Conservation (phyloP, 92 coral and sea anemone genomes). For the Siderastrea radians region DNA sequence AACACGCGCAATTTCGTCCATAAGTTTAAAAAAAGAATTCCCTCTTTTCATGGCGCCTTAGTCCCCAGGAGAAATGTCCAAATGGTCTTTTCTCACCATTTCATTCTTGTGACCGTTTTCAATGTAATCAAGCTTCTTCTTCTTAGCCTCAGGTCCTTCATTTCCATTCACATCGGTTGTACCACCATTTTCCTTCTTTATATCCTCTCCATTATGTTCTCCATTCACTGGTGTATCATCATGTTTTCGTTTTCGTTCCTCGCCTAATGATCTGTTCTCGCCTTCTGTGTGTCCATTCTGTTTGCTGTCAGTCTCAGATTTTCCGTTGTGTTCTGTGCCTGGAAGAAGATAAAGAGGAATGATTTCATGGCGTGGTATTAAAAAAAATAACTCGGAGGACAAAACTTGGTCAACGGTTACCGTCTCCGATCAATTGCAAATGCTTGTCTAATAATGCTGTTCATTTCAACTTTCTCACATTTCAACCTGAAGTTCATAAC, state of each 20-base stretch:
- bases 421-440: too few species aligned
- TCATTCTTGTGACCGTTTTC: conserved; percentile 76
- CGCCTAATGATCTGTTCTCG: conserved; percentile 48
- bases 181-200: conserved; percentile 65
- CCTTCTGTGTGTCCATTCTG: conserved; percentile 60
- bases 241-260: conserved; percentile 82
- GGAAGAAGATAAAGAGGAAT: neutral
- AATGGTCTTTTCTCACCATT: conserved; percentile 30
- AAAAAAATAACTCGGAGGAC: too few species aligned
- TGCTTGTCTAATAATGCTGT: too few species aligned
- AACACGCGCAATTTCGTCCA: too few species aligned
- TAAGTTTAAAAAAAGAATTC: too few species aligned
- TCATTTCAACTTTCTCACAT: too few species aligned
- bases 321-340: conserved; percentile 39
- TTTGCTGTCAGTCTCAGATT: conserved; percentile 59
- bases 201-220: conserved; percentile 59
- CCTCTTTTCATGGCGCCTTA: neutral
- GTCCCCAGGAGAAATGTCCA: neutral
- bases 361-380: too few species aligned
- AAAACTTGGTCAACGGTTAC: too few species aligned
- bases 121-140: conserved; percentile 73
- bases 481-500: too few species aligned
- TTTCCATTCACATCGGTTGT: conserved; percentile 92
- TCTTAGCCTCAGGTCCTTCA: conserved; percentile 90
- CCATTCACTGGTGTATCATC: conserved; percentile 65